Evolutionary conservation across 30 jellyfish, hydroid and myxozoan species (phyloP).

Genomic region (Aurelia coerulea): DNA sequence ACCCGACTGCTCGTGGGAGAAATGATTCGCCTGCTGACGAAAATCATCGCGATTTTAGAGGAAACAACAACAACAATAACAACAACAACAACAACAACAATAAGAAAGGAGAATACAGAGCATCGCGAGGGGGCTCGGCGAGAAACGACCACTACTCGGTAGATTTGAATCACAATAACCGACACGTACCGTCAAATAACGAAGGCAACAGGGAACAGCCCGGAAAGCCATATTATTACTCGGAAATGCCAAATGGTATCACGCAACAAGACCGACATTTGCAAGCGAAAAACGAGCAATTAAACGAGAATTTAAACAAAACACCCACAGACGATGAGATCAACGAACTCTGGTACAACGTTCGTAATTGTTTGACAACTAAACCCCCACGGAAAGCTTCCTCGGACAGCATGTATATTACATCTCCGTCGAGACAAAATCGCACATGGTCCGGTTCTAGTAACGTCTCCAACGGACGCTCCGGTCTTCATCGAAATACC

Average conservation of each 20-base stretch:
- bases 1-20: conserved; percentile 30
- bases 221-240: background rate
- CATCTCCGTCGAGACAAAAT: conserved; percentile 50
- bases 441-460: conserved; percentile 64
- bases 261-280: conserved; percentile 9
- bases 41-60: background rate
- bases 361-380: conserved; percentile 73
- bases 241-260: conserved; percentile 29
- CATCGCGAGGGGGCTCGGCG: no score
- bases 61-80: no score
- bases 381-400: conserved; percentile 75
- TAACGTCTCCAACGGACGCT: conserved; percentile 17
- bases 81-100: no score
- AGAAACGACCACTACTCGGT: no score
- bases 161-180: background rate
- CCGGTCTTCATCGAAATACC: conserved; percentile 8
- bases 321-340: conserved; percentile 99
- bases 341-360: conserved; percentile 90
- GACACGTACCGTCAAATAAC: background rate
- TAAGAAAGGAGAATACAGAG: no score
- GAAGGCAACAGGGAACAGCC: background rate
- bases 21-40: background rate
- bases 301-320: conserved; percentile 51
- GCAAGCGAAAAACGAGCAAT: background rate
- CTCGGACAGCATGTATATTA: conserved; percentile 70